These are phyloP conservation scores for Austrolebias charrua DNA, from an alignment of 2,797 vertebrate species.

Conservation along the genomic window DNA sequence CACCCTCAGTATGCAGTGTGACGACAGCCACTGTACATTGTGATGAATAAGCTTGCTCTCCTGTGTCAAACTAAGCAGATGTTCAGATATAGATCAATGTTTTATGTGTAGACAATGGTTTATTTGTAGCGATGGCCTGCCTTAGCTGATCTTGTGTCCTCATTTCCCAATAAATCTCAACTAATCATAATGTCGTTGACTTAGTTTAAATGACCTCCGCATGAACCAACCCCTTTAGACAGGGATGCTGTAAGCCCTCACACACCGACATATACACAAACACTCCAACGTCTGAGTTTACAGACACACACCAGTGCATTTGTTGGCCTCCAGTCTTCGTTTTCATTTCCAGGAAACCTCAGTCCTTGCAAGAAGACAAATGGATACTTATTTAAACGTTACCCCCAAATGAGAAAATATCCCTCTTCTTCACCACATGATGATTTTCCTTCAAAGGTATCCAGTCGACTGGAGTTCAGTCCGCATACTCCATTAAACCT, in stretches of 20 bases:
- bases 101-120: constrained; percentile 9
- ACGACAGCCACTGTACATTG: constrained; percentile 42
- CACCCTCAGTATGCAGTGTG: constrained; percentile 23
- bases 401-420: constrained; percentile 75
- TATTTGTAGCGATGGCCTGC: constrained; percentile 37
- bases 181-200: constrained; percentile 52
- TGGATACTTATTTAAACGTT: constrained; percentile 72
- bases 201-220: constrained; percentile 59
- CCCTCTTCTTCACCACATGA: constrained; percentile 68
- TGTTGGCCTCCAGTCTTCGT: constrained; percentile 52
- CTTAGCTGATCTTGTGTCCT: constrained; percentile 15
- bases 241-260: constrained; percentile 44
- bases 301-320: constrained; percentile 61
- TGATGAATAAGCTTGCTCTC: constrained; percentile 22
- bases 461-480: constrained; percentile 61
- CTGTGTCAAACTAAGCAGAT: constrained; percentile 24
- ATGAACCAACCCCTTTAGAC: constrained; percentile 52
- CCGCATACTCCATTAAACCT: constrained; percentile 67
- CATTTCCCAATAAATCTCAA: constrained; percentile 36
- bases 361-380: constrained; percentile 72
- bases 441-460: constrained; percentile 74
- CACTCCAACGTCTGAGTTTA: constrained; percentile 52
- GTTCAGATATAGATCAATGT: constrained; percentile 3
- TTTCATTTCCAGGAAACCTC: constrained; percentile 71
- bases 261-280: constrained; percentile 46